phyloP scores from a whole-genome alignment of 2,888 invertebrate genomes.

The Biston stratarius region DNA sequence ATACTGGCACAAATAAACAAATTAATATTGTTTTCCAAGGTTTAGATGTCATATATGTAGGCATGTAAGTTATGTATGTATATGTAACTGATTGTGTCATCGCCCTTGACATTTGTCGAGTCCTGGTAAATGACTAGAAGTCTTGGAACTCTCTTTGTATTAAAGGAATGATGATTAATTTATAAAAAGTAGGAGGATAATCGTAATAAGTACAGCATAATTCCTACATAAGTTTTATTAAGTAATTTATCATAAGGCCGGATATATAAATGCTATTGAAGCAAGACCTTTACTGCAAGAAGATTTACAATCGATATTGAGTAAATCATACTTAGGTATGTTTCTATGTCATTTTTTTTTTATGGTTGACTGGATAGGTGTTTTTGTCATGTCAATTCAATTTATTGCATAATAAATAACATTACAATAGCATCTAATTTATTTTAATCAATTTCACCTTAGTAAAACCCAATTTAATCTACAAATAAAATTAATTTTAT shows the following conservation, averaged over 20 bases:
- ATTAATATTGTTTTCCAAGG: neutral
- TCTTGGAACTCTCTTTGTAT: slow-evolving; percentile 33
- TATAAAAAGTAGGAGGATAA: neutral
- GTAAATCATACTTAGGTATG: too few species aligned
- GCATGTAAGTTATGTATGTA: slow-evolving; percentile 21
- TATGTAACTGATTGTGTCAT: slow-evolving; percentile 37
- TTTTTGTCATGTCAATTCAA: too few species aligned
- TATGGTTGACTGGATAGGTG: too few species aligned
- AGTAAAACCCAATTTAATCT: too few species aligned
- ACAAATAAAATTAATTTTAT: too few species aligned
- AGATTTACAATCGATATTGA: neutral
- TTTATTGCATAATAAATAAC: too few species aligned
- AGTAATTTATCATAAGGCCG: neutral
- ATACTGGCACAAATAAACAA: neutral
- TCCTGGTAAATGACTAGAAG: slow-evolving; percentile 26
- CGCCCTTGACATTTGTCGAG: slow-evolving; percentile 44
- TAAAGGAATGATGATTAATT: neutral
- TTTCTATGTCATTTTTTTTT: too few species aligned
- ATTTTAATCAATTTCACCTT: too few species aligned
- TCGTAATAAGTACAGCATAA: neutral
- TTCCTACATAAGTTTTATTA: neutral
- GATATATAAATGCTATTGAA: neutral
- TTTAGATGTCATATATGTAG: slow-evolving; percentile 2
- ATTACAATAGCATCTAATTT: too few species aligned
- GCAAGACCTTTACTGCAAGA: neutral